A percentile compares a stretch with the other conserved stretches of the same genome.
These are phyloP conservation scores for Spondyliosoma cantharus DNA, from an alignment of 2,797 vertebrate genomes.

Conservation along the genomic window DNA sequence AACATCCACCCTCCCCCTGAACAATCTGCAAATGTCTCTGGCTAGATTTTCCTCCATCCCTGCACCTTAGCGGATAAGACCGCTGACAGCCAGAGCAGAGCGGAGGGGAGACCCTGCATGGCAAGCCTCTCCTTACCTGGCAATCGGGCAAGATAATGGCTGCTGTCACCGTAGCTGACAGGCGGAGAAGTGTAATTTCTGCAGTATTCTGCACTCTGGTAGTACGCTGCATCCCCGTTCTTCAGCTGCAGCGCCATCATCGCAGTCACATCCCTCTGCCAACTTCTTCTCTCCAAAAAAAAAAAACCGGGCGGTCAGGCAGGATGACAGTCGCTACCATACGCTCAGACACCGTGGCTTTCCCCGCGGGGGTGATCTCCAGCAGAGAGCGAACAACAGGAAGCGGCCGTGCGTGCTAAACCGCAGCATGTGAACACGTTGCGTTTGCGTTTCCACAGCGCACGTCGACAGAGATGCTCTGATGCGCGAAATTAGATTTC, in stretches of 20 bases:
- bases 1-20: conserved; percentile 48
- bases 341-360: conserved; percentile 31
- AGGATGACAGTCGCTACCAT: conserved; percentile 64
- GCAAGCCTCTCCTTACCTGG: conserved; percentile 80
- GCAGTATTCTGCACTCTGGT: conserved; percentile 82
- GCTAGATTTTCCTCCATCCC: conserved; percentile 49
- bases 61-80: conserved; percentile 45
- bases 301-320: conserved; percentile 60
- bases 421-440: accelerated
- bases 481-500: accelerated
- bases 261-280: conserved; percentile 77
- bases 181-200: conserved; percentile 78
- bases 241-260: conserved; percentile 88
- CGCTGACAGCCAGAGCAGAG: conserved; percentile 38
- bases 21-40: conserved; percentile 45
- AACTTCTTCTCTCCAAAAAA: conserved; percentile 78
- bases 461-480: accelerated
- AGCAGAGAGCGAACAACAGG: background rate
- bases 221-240: conserved; percentile 81
- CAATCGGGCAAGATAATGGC: conserved; percentile 82
- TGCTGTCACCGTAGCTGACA: conserved; percentile 79
- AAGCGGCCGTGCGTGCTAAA: accelerated
- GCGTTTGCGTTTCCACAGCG: accelerated
- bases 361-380: conserved; percentile 36
- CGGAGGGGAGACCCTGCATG: conserved; percentile 17